phyloP scores from a whole-genome alignment of 2,888 invertebrate genomes.

The Euzophera pinguis region DNA sequence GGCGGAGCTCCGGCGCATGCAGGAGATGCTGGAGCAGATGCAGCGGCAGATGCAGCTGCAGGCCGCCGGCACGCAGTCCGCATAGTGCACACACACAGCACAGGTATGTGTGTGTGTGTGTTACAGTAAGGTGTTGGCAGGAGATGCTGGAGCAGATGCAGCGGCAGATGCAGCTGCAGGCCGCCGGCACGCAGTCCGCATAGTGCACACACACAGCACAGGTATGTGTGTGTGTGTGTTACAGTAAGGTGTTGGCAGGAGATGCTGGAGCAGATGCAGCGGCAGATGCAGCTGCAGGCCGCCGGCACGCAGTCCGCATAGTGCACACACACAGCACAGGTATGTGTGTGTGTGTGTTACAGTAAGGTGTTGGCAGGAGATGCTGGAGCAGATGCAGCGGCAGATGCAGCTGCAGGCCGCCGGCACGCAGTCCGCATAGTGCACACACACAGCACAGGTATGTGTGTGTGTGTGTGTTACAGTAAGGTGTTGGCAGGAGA shows the following conservation, averaged over 20 bases:
- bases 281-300: conserved; percentile 90
- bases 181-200: conserved; percentile 34
- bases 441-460: too few species aligned
- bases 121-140: too few species aligned
- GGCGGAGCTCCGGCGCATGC: conserved; percentile 95
- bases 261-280: conserved; percentile 90
- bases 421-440: conserved; percentile 22
- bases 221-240: too few species aligned
- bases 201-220: too few species aligned
- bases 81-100: too few species aligned
- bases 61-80: conserved; percentile 40
- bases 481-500: too few species aligned
- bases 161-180: conserved; percentile 91
- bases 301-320: conserved; percentile 30
- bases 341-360: too few species aligned
- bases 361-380: too few species aligned
- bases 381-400: conserved; percentile 90
- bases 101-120: too few species aligned
- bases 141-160: conserved; percentile 89
- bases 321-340: too few species aligned
- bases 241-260: too few species aligned
- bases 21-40: conserved; percentile 92
- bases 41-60: conserved; percentile 94
- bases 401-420: conserved; percentile 88
- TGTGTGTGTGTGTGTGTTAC: too few species aligned